Conservation (phyloP, 2,797 vertebrate genomes). For the Gymnothorax javanicus region DNA sequence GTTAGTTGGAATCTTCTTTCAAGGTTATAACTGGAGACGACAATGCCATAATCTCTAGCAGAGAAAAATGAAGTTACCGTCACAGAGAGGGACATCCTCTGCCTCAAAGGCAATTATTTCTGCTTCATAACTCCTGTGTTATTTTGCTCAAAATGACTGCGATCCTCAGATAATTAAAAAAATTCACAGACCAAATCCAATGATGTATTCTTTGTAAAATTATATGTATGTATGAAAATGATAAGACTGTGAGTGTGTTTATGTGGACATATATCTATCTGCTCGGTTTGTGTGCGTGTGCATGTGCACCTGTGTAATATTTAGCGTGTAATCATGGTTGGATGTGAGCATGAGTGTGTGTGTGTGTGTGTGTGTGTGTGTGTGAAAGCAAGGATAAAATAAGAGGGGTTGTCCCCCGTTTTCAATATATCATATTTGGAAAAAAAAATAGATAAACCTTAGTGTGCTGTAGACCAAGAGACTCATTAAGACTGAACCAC, state of each 20-base stretch:
- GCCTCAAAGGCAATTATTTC: constrained; percentile 71
- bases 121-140: constrained; percentile 75
- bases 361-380: background rate
- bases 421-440: background rate
- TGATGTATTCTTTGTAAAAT: constrained; percentile 72
- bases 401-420: background rate
- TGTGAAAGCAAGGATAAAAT: background rate
- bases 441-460: background rate
- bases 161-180: constrained; percentile 78
- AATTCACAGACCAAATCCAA: constrained; percentile 77
- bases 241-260: constrained; percentile 21
- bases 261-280: constrained; percentile 7
- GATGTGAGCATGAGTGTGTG: background rate
- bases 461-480: background rate
- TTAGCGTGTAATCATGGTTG: background rate
- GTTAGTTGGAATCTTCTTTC: constrained; percentile 68
- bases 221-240: constrained; percentile 54
- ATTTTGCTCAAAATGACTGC: constrained; percentile 71
- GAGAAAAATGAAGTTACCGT: constrained; percentile 75
- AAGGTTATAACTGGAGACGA: constrained; percentile 72
- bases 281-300: background rate
- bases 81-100: constrained; percentile 63
- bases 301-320: background rate
- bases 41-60: constrained; percentile 71
- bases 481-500: constrained; percentile 8